Percentiles rank a stretch among this genome's conserved stretches.
Conservation (phyloP, 1,140 invertebrate species). For the Stegodyphus dumicola region DNA sequence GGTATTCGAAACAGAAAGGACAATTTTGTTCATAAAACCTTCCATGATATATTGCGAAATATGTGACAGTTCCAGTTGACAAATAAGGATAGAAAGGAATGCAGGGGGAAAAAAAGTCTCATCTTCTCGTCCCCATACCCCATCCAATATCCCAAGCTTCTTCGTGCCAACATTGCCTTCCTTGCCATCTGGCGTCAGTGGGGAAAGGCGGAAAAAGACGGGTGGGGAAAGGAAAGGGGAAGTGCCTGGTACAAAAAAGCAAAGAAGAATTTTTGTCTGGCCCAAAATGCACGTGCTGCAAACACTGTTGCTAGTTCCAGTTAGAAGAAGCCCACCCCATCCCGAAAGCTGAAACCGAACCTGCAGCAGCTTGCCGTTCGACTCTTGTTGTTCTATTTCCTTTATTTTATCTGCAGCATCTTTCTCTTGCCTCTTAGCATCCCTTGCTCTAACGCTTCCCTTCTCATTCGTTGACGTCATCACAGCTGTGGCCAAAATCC, state of each 20-base stretch:
- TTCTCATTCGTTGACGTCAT: conserved; percentile 60
- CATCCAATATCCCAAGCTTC: conserved; percentile 49
- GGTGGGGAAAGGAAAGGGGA: conserved; percentile 2
- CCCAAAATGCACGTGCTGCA: conserved; percentile 54
- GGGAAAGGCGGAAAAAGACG: not conserved
- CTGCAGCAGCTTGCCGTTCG: conserved; percentile 36
- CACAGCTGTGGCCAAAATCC: conserved; percentile 58
- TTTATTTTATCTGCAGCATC: conserved; percentile 61
- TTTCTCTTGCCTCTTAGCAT: conserved; percentile 59
- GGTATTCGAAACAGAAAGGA: conserved; percentile 50
- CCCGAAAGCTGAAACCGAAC: conserved; percentile 45
- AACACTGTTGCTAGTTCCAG: conserved; percentile 57
- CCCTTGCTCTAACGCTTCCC: conserved; percentile 48
- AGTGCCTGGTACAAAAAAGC: conserved; percentile 42
- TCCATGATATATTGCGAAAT: conserved; percentile 57
- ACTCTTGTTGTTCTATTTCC: conserved; percentile 58
- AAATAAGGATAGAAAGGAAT: conserved; percentile 59
- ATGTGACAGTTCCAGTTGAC: conserved; percentile 57
- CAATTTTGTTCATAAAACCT: conserved; percentile 57
- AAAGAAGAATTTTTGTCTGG: conserved; percentile 52
- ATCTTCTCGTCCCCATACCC: conserved; percentile 42
- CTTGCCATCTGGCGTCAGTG: conserved; percentile 48
- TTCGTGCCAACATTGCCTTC: conserved; percentile 54
- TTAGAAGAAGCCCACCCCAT: conserved; percentile 3
- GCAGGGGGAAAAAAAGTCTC: conserved; percentile 38